Evolutionary conservation across 1,140 invertebrate genomes (phyloP).

Genomic region (Nomia melanderi): DNA sequence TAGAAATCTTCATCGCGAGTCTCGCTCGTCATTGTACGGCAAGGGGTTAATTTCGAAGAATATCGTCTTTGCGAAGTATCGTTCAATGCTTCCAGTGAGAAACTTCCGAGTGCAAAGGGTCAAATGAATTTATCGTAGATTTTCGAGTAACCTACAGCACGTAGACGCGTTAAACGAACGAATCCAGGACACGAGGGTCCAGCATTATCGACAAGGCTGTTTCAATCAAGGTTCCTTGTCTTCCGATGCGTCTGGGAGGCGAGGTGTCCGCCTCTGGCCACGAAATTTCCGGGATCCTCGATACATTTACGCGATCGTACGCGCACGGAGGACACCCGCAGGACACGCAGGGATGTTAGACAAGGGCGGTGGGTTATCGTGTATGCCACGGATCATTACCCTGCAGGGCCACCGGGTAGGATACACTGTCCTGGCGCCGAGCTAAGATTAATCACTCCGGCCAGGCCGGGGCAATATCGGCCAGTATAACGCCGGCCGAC

Average conservation of each 20-base stretch:
- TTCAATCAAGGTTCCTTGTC: slow-evolving; percentile 21
- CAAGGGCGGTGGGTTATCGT: slow-evolving; percentile 71
- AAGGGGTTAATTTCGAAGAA: no score
- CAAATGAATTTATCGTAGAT: no score
- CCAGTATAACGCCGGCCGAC: slow-evolving; percentile 52
- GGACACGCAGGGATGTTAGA: slow-evolving; percentile 45
- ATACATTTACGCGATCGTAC: slow-evolving; percentile 51
- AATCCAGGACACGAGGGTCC: no score
- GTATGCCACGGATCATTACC: slow-evolving; percentile 77
- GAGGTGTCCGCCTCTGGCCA: slow-evolving; percentile 18
- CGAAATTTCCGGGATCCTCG: slow-evolving; percentile 62
- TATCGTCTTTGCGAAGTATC: no score
- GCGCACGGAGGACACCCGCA: slow-evolving; percentile 55
- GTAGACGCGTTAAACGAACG: no score
- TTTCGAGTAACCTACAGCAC: no score
- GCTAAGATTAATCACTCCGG: slow-evolving; percentile 76
- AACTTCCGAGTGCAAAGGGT: no score
- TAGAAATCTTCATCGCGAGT: no score
- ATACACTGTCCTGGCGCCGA: slow-evolving; percentile 54
- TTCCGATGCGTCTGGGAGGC: not conserved
- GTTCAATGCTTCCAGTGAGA: no score
- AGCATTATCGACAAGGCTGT: not conserved
- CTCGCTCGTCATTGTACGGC: no score
- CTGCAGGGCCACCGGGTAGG: slow-evolving; percentile 56
- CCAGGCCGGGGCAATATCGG: slow-evolving; percentile 62